phyloP scores from a whole-genome alignment of 2,113 vertebrate genomes.

The Burhinus bistriatus region DNA sequence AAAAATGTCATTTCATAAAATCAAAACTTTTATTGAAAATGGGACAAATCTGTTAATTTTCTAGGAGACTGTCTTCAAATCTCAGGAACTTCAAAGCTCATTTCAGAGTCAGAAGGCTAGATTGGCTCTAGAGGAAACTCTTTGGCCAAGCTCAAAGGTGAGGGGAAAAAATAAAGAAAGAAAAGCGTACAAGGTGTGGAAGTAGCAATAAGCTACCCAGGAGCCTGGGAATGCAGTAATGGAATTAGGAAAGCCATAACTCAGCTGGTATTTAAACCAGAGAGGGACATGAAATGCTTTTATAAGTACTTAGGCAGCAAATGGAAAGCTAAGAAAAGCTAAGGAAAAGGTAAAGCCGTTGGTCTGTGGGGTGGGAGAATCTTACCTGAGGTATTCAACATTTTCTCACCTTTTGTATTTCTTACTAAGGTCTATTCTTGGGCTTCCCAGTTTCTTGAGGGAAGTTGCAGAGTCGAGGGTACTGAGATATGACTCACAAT shows the following conservation, averaged over 20 bases:
- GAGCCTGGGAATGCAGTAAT: neutral
- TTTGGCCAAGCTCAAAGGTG: neutral
- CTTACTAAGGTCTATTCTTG: too few relatives aligned
- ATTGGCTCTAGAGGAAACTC: neutral
- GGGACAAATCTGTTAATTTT: neutral
- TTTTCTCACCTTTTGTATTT: too few relatives aligned
- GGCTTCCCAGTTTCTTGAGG: neutral
- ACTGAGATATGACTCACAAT: neutral
- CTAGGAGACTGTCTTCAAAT: neutral
- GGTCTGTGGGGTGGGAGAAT: too few relatives aligned
- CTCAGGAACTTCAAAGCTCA: neutral
- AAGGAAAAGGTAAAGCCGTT: too few relatives aligned
- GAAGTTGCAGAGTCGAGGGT: neutral
- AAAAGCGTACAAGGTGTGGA: neutral
- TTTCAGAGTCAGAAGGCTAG: neutral
- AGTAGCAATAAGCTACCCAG: neutral
- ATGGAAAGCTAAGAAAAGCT: neutral
- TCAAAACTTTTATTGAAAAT: neutral
- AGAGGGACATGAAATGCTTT: neutral
- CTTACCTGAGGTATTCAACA: too few relatives aligned
- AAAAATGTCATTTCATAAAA: neutral
- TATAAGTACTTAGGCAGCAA: too few relatives aligned
- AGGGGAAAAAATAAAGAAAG: neutral
- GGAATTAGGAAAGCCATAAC: neutral
- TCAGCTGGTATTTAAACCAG: neutral